These are phyloP conservation scores for Agrochola lychnidis DNA, from an alignment of 2,888 invertebrate species.

Conservation along the genomic window DNA sequence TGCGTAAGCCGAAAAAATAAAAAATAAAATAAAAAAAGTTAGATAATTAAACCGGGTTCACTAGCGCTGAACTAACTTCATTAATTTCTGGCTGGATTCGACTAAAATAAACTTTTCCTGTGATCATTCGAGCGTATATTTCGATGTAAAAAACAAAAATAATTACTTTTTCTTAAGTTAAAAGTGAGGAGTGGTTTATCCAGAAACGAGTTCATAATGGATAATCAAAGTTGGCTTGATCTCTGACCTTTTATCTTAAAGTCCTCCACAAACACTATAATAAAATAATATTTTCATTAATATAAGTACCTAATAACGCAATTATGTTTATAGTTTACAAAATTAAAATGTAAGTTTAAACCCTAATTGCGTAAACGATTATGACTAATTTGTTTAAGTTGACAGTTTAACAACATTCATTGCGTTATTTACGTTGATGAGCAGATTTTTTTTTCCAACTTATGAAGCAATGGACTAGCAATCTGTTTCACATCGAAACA, in stretches of 20 bases:
- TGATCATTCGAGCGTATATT: slow-evolving; percentile 60
- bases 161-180: slow-evolving; percentile 54
- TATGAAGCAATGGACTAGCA: too few species aligned
- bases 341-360: slow-evolving; percentile 3
- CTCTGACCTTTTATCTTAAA: slow-evolving; percentile 7
- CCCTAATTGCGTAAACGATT: too few species aligned
- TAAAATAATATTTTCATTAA: slow-evolving; percentile 24
- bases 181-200: slow-evolving; percentile 30
- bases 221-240: slow-evolving; percentile 45
- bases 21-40: slow-evolving; percentile 50
- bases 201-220: slow-evolving; percentile 42
- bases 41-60: slow-evolving; percentile 58
- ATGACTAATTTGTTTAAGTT: too few species aligned
- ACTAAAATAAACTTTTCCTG: slow-evolving; percentile 56
- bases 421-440: too few species aligned
- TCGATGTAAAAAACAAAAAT: slow-evolving; percentile 54
- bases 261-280: slow-evolving; percentile 6
- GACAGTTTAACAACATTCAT: too few species aligned
- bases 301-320: not conserved
- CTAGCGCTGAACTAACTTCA: slow-evolving; percentile 59
- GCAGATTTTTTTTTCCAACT: too few species aligned
- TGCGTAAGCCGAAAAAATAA: slow-evolving; percentile 42
- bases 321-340: slow-evolving; percentile 24
- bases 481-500: too few species aligned
- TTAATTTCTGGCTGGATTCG: slow-evolving; percentile 57